Conservation (phyloP, 2,888 invertebrate genomes). For the Xanthia togata region DNA sequence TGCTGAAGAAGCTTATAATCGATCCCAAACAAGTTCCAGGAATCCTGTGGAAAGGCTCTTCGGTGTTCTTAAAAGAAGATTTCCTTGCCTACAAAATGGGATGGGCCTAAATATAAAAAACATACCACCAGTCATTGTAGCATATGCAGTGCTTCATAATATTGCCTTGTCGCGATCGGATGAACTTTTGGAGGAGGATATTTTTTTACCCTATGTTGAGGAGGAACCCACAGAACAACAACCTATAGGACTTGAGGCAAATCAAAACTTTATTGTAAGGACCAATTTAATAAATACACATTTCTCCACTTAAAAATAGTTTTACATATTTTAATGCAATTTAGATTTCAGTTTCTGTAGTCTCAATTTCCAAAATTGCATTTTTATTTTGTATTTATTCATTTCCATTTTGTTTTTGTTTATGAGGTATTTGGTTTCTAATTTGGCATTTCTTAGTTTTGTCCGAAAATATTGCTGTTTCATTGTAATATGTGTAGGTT, state of each 20-base stretch:
- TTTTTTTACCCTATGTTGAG: neutral
- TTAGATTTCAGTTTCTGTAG: conserved; percentile 6
- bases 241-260: neutral
- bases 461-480: conserved; percentile 11
- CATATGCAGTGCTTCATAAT: conserved; percentile 12
- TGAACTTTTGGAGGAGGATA: conserved; percentile 7
- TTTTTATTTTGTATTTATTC: conserved; percentile 2
- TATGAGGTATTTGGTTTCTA: conserved; percentile 6
- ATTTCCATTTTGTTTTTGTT: conserved; percentile 8
- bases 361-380: conserved; percentile 14
- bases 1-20: conserved; percentile 10
- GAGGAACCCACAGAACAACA: neutral
- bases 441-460: conserved; percentile 2
- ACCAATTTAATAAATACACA: conserved; percentile 5
- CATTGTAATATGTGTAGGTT: neutral
- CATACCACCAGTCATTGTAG: conserved; percentile 4
- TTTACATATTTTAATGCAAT: conserved; percentile 1
- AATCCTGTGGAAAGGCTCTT: conserved; percentile 2
- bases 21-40: neutral
- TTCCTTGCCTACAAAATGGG: neutral
- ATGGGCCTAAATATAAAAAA: neutral
- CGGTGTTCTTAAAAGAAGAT: conserved; percentile 8
- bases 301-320: conserved; percentile 1
- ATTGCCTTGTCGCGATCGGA: neutral
- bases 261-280: conserved; percentile 8